Evolutionary conservation across 1,140 invertebrate genomes (phyloP), one percentile per base, ranked within the genome.

Genomic region (Drosophila rhopaloa): DNA sequence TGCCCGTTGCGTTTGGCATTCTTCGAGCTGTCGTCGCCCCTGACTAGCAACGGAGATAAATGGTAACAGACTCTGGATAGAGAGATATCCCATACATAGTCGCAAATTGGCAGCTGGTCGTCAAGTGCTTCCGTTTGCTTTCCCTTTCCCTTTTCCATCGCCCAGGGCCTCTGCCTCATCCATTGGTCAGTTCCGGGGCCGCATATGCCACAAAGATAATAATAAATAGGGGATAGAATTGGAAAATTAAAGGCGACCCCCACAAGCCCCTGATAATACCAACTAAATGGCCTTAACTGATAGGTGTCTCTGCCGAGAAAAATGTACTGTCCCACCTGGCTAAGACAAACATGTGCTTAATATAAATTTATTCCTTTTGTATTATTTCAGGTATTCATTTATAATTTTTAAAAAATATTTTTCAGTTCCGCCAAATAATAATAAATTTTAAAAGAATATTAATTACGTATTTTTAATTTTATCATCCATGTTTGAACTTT

Each of bases 81-180:
- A 59, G 59, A 14, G 66, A 19, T 53, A 38, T 72, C 51, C 37
- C 40, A 63, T 71, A 51, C 53, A 38, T 40, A 78, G 60, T 88
- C 79, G 76, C 83, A 86, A 88, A 88, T 88, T 79, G 79, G 79
- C 83, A 86, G 83, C 83, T 86, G 83, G 83, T 86, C 83, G 79
- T 86, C 83, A 86, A 86, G 83, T 86, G 83, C 84, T 88, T 88
- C 82, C 82, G 82, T 88, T 88, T 81, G 78, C 67, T 57, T 57
- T 74, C 54, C 61, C 44, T 37, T 63, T 27, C 27, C 60, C 63
- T 46, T 35, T n/a, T 35, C 63, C 65, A 27, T 38, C 6, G 16
- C 4, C 32, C 13, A 32, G 29, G 59, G 46, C 6, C 35, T 47
- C 13, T 46, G 46, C 6, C 35, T 47, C 13, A 41, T 44, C 60